Base-by-base conservation (phyloP, 2,113 vertebrate genomes). In the Colistium nudipinnis region DNA sequence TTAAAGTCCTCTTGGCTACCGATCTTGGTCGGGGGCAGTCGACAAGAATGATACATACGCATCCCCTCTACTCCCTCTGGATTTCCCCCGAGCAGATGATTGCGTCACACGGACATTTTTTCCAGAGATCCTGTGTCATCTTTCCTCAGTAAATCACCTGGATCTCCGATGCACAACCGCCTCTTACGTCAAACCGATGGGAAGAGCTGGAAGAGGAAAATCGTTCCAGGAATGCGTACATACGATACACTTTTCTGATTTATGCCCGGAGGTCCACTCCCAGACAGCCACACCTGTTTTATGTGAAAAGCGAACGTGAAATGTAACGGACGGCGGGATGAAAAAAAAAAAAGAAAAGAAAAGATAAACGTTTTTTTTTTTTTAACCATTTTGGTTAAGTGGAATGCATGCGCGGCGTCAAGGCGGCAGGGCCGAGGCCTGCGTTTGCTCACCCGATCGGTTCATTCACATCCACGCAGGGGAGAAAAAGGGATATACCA, bases 81-180 rank as follows among this genome's bases (percentile, higher is more conserved):
- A 73, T 75, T 71, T 68, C 24, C 35, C 24, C 45, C n/a, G n/a
- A 10, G 25, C 41, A 20, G 51, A 66, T 45, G 27, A 68, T 55
- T 78, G 63, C 25, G 25, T 83, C 82, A 70, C 43, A 36, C n/a
- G 27, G 22, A 67, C 20, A 8, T 28, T 38, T 66, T 48, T 75
- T 52, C 62, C 64, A 78, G 72, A 66, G 54, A 28, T 54, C 20
- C 4, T 1, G 30, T 47, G 35, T 69, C 25, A 20, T 73, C 45
- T 35, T 27, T 65, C 17, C 28, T 61, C 38, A 52, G 31, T 80
- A 77, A 80, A 85, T 81, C 62, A 61, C 22, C n/a, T 56, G 4
- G 54, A 65, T 11, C 24, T 65, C 16, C 14, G 64, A 35, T 27
- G 45, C 25, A 27, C 27, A 64, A 48, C 53, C 35, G 56, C 30